phyloP scores from a whole-genome alignment of 2,797 vertebrate genomes.

The Glyptemys insculpta region DNA sequence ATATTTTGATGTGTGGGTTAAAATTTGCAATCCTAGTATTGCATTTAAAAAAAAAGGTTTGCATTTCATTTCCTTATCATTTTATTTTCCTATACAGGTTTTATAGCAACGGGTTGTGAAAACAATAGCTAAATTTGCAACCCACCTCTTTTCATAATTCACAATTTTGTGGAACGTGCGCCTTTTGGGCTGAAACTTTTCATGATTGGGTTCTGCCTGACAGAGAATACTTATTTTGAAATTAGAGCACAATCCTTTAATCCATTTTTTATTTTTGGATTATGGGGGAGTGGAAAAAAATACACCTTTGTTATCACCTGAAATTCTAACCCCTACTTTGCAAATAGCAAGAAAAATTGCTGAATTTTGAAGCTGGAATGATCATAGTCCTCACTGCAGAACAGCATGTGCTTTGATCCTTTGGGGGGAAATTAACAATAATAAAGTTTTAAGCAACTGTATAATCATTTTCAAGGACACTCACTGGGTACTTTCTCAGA shows the following conservation, averaged over 20 bases:
- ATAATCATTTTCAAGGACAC: neutral
- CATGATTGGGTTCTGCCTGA: neutral
- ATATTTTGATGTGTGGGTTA: neutral
- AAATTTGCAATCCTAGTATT: neutral
- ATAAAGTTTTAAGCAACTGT: neutral
- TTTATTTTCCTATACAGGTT: constrained; percentile 9
- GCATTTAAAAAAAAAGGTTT: neutral
- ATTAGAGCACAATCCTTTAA: neutral
- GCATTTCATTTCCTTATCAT: neutral
- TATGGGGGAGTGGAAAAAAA: neutral
- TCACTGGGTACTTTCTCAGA: constrained; percentile 41
- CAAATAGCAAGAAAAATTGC: neutral
- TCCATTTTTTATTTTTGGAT: neutral
- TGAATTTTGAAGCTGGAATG: constrained; percentile 1
- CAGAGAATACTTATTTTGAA: neutral
- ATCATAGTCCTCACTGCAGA: neutral
- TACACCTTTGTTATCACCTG: neutral
- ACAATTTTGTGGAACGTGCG: neutral
- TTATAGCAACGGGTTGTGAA: neutral
- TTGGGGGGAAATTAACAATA: constrained; percentile 8
- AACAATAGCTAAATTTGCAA: neutral
- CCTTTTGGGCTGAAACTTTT: neutral
- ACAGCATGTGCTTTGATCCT: neutral
- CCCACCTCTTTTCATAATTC: neutral
- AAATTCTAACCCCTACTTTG: neutral